Base-by-base conservation (phyloP, 2,888 invertebrate species). In the Limnephilus auricula region DNA sequence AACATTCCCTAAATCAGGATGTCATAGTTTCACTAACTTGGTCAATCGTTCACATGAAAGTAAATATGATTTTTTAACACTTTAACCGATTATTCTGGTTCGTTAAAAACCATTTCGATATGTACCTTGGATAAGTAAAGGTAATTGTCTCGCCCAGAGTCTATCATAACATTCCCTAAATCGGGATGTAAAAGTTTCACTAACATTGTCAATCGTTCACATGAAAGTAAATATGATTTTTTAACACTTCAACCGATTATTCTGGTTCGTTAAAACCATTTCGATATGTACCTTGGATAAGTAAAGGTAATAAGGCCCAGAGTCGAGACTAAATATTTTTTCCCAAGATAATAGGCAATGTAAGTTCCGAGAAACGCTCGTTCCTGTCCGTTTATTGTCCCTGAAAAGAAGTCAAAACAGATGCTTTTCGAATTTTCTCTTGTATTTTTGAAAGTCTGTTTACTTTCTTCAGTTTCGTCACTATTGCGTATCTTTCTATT, bases 391-490 rank as follows among this genome's bases (percentile, higher is more conserved):
- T 80, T 80, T 31, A 31, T 31, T 32, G 80, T 32, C 31, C 84
- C 25, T 85, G 37, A 85, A 85, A 85, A 85, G 32, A 25, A 18
- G 9, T 82, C 4, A 34, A 82, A 13, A 34, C 31, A 15, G 82
- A 31, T 82, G 32, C 10, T 65, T 25, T 65, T 65, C 65, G n/a
- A 65, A 65, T 65, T 65, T 65, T 65, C 65, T 65, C 25, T 65
- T 25, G 9, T 82, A 34, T n/a, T 10, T 32, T 34, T 31, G 34
- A 32, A 82, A 34, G 34, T 82, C 18, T 32, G 32, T 37, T 34
- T 82, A 82, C 34, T 37, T 82, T 82, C 82, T 34, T 82, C 25
- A 34, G 82, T 34, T 13, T 34, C 82, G 82, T 82, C 82, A 82
- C 82, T 82, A 18, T 82, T 82, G 82, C 34, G 82, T 82, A 82